These are phyloP conservation scores for Catharus ustulatus DNA, from an alignment of 2,797 vertebrate genomes.

Conservation along the genomic window DNA sequence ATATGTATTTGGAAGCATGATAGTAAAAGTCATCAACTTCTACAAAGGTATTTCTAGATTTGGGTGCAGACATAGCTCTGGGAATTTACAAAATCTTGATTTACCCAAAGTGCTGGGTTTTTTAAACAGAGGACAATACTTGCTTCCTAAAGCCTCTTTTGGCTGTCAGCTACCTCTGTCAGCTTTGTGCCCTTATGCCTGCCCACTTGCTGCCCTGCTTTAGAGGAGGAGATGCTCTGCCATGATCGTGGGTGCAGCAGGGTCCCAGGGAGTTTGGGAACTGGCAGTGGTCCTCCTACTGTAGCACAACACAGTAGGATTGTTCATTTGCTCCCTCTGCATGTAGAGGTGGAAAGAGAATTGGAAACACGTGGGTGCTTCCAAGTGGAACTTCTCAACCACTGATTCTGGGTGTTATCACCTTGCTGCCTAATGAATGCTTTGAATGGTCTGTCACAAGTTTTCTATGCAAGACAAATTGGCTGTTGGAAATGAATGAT, in stretches of 20 bases:
- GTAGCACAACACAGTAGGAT: neutral
- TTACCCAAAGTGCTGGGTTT: neutral
- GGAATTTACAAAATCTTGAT: neutral
- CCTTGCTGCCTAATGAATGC: conserved; percentile 36
- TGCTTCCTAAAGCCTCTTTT: neutral
- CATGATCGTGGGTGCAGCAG: neutral
- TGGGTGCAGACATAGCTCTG: neutral
- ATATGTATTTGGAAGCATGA: neutral
- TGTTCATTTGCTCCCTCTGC: neutral
- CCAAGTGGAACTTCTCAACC: neutral
- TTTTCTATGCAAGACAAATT: conserved; percentile 68
- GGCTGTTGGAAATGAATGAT: conserved; percentile 67
- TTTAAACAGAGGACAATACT: neutral
- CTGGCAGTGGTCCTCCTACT: neutral
- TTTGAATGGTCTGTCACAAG: conserved; percentile 40
- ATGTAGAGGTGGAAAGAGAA: neutral
- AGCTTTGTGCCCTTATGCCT: neutral
- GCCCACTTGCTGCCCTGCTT: neutral
- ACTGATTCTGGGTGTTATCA: conserved; percentile 30
- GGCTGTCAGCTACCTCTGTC: neutral
- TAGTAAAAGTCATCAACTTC: neutral
- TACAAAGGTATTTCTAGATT: neutral
- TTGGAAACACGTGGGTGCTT: neutral
- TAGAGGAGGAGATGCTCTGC: neutral
- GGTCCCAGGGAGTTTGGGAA: neutral